A percentile compares a stretch with the other conserved stretches of the same genome.
Conservation (phyloP, 2,888 invertebrate species). For the Ferrisia virgata region DNA sequence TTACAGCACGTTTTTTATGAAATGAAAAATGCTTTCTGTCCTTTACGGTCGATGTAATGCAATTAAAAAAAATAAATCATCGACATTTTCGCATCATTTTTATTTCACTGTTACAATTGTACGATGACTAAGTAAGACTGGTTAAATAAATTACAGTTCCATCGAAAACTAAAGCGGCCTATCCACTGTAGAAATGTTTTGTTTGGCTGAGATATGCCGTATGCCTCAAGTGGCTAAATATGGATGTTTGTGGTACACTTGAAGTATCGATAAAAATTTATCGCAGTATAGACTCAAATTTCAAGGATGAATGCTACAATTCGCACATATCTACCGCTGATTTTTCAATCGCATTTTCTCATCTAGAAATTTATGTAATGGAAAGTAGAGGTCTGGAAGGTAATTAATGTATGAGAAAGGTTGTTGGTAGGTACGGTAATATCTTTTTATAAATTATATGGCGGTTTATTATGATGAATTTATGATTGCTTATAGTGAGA, state of each 20-base stretch:
- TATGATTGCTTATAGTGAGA: too few relatives aligned
- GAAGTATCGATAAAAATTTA: background rate
- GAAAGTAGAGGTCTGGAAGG: too few relatives aligned
- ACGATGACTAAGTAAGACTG: background rate
- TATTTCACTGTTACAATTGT: background rate
- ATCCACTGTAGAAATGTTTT: background rate
- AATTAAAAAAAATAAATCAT: conserved; percentile 16
- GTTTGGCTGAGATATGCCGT: background rate
- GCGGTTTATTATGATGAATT: too few relatives aligned
- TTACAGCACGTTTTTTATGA: background rate
- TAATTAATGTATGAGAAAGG: too few relatives aligned
- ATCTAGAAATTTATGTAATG: too few relatives aligned
- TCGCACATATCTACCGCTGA: too few relatives aligned
- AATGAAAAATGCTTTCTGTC: conserved; percentile 22
- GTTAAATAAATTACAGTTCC: background rate
- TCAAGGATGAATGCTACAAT: too few relatives aligned
- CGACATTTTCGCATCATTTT: background rate
- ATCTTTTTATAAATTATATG: too few relatives aligned
- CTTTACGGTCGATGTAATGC: conserved; percentile 9
- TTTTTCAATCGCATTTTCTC: too few relatives aligned
- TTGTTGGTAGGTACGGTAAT: too few relatives aligned
- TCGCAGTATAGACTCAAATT: too few relatives aligned
- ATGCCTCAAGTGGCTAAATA: background rate
- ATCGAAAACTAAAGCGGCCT: background rate
- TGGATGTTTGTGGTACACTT: background rate